Evolutionary conservation across 2,113 vertebrate genomes (phyloP), one percentile per base, ranked within the genome.

Genomic region (Podarcis raffonei): DNA sequence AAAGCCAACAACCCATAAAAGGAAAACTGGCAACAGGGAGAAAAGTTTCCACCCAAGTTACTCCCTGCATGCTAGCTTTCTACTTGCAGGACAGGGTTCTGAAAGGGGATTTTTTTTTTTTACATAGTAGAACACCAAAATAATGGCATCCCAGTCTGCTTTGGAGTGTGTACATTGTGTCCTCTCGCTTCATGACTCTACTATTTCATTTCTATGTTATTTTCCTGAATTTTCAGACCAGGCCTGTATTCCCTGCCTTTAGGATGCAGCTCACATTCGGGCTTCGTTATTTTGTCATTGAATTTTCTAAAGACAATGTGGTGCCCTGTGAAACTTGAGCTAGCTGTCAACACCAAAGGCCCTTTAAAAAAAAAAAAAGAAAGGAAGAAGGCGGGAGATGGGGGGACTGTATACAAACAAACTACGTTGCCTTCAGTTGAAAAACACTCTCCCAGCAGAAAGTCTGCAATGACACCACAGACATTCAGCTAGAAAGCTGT

Each of bases 401-500:
- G 42, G 42, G 48, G 48, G 8, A 32, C 62, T 81, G 0, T 1
- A 71, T 94, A 93, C 92, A 91, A 92, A 91, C 88, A 93, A 93
- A 74, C 25, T 85, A 81, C 79, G 75, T 90, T 87, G 39, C 77
- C 87, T 65, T 72, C 77, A 93, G 92, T 90, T 83, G 83, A 93
- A 93, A 48, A 69, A 83, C 53, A 85, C 42, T 94, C 94, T 92
- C 77, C 85, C 91, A 27, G 66, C 32, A 80, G 74, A 88, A 89
- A 80, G 62, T 86, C 80, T 91, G 92, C 77, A 90, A 72, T 93
- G 91, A 88, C 86, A 91, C 27, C 90, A 85, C 6, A 86, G 84
- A 91, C 87, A 92, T 89, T 93, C 81, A 84, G 30, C 7, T 87
- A 66, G 87, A 94, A 93, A 95, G 78, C 87, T 95, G 89, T 94